Conservation (phyloP, 2,888 invertebrate genomes). For the Meliscaeva auricollis region DNA sequence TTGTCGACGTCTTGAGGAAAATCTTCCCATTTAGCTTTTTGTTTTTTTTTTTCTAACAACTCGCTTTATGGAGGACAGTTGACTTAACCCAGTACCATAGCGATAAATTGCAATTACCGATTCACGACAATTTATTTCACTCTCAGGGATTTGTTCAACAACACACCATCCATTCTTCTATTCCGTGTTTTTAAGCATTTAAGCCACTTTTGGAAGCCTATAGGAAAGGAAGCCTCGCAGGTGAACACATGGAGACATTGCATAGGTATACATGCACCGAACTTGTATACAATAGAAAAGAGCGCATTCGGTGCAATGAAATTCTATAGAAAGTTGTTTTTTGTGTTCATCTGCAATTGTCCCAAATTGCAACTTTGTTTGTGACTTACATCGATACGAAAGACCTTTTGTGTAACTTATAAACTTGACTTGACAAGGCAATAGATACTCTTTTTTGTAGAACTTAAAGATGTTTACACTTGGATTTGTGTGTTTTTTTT, state of each 20-base stretch:
- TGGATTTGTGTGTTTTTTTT: constrained; percentile 2
- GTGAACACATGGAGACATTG: no score
- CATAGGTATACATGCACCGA: no score
- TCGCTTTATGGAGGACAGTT: constrained; percentile 52
- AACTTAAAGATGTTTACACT: constrained; percentile 14
- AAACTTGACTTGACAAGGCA: background rate
- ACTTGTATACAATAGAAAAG: constrained; percentile 35
- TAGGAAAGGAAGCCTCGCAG: no score
- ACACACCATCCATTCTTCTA: background rate
- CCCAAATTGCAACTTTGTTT: constrained; percentile 66
- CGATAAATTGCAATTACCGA: constrained; percentile 73
- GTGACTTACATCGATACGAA: background rate
- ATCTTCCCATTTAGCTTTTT: no score
- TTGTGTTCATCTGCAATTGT: constrained; percentile 66
- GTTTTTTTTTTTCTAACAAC: constrained; percentile 11
- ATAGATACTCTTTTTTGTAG: constrained; percentile 28
- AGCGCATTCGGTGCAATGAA: constrained; percentile 16
- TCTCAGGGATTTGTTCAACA: background rate
- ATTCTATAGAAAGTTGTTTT: constrained; percentile 75
- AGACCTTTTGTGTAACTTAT: background rate
- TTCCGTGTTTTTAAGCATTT: constrained; percentile 3
- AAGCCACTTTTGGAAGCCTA: background rate
- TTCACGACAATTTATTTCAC: constrained; percentile 70
- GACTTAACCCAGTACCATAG: constrained; percentile 68
- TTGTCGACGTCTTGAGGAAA: background rate